Evolutionary conservation across 1,140 invertebrate genomes (phyloP), one percentile per base, ranked within the genome.

Genomic region (Drosophila truncata): DNA sequence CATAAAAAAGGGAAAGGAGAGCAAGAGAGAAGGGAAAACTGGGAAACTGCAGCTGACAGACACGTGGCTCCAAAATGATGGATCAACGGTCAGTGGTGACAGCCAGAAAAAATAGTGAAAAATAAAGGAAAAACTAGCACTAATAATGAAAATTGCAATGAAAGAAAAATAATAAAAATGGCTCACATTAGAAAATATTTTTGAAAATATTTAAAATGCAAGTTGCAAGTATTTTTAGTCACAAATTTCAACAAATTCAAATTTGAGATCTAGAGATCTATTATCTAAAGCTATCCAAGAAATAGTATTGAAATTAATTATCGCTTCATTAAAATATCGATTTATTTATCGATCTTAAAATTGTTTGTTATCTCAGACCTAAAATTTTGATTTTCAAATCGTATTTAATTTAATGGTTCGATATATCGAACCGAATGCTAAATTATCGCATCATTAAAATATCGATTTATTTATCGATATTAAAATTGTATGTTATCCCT

Each of bases 11-110:
- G 42, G 10, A 14, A 54, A 29, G 11, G 42, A 18, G 4, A 29
- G 6, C 8, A 4, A 46, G 20, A 35, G 16, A 54, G 11, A 0
- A 3, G 1, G 14, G 3, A 46, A 46, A 14, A 20, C 16, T 18
- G 10, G 37, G 16, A 9, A 27, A 20, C 61, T 69, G 65, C 44
- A 69, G 20, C 49, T 69, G 62, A 50, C 61, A 52, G 62, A 50
- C 65, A 69, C 61, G 44, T 69, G 61, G 35, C 42, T 11, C 37
- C 29, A 29, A 23, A 70, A 71, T 71, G 67, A 71, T 70, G 50
- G 42, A 71, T 52, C 47, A 69, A 70, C 35, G 29, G 29, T 44
- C 47, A 67, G 44, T 29, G 66, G 10, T 64, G 64, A 29, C 63
- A 69, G 29, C 1, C 37, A 39, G 13, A 49, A 27, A 47, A 29